These are phyloP conservation scores for Diorhabda carinulata DNA, from an alignment of 1,140 invertebrate genomes.

Conservation along the genomic window DNA sequence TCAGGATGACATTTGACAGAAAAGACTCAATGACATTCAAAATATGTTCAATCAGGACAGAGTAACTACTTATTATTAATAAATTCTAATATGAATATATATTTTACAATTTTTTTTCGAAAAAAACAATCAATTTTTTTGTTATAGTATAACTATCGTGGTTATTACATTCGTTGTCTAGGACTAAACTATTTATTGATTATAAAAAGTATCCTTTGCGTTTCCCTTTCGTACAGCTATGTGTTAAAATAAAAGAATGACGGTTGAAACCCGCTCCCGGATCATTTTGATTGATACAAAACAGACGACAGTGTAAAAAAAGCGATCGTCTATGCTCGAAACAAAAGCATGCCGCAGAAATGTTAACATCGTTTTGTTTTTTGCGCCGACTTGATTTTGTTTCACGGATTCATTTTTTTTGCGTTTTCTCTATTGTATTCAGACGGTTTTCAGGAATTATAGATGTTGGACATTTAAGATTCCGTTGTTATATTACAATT, in stretches of 20 bases:
- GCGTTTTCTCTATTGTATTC: constrained; percentile 40
- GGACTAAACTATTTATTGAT: too few species aligned
- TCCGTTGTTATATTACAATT: constrained; percentile 38
- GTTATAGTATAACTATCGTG: too few species aligned
- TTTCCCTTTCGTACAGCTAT: neutral
- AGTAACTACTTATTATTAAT: too few species aligned
- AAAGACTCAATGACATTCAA: too few species aligned
- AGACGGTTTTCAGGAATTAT: constrained; percentile 37
- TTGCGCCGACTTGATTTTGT: constrained; percentile 29
- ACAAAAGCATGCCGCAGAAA: constrained; percentile 42
- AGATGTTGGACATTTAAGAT: constrained; percentile 37
- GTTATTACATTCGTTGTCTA: too few species aligned
- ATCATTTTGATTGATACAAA: constrained; percentile 43
- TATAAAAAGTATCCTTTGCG: too few species aligned
- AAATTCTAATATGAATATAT: too few species aligned
- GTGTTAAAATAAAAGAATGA: constrained; percentile 26
- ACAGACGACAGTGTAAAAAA: constrained; percentile 43
- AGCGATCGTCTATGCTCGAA: constrained; percentile 30
- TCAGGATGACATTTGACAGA: too few species aligned
- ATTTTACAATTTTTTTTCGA: too few species aligned
- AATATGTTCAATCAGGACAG: too few species aligned
- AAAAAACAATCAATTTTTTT: too few species aligned
- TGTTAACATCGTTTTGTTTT: constrained; percentile 37
- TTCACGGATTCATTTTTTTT: constrained; percentile 29
- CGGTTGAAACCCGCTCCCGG: constrained; percentile 27